Conservation (phyloP, 2,797 vertebrate species). For the Acanthornis magna region DNA sequence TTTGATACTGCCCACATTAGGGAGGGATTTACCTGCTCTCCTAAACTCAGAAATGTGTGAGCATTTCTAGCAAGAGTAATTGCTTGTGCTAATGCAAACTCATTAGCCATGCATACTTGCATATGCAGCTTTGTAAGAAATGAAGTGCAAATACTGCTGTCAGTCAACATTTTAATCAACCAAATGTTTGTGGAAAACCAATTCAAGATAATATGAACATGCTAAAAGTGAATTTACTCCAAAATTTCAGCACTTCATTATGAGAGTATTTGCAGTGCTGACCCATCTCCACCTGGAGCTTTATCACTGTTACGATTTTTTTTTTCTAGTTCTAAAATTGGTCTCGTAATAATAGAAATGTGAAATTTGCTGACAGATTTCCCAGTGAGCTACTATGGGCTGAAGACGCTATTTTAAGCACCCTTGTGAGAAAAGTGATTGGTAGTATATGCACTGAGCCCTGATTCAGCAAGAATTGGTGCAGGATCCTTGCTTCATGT, state of each 20-base stretch:
- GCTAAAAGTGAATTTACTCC: background rate
- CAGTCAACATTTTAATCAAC: background rate
- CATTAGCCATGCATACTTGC: background rate
- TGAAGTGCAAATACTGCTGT: constrained; percentile 2
- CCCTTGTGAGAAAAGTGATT: background rate
- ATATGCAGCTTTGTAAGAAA: background rate
- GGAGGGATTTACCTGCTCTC: background rate
- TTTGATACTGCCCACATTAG: background rate
- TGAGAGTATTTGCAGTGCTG: background rate
- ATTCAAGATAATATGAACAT: background rate
- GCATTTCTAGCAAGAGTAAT: background rate
- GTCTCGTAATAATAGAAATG: constrained; percentile 35
- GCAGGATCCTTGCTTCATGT: background rate
- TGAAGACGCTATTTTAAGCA: constrained; percentile 51
- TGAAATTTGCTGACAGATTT: constrained; percentile 58
- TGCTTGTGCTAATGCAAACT: background rate
- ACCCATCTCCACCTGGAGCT: background rate
- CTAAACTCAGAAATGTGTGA: background rate
- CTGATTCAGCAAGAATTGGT: constrained; percentile 44
- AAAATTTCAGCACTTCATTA: background rate
- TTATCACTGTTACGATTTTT: background rate
- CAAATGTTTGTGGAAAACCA: background rate
- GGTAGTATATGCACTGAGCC: background rate
- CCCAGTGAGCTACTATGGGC: background rate
- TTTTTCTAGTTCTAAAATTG: constrained; percentile 12